These are phyloP conservation scores for Chlorops oryzae DNA, from an alignment of 1,140 invertebrate species.

Conservation along the genomic window DNA sequence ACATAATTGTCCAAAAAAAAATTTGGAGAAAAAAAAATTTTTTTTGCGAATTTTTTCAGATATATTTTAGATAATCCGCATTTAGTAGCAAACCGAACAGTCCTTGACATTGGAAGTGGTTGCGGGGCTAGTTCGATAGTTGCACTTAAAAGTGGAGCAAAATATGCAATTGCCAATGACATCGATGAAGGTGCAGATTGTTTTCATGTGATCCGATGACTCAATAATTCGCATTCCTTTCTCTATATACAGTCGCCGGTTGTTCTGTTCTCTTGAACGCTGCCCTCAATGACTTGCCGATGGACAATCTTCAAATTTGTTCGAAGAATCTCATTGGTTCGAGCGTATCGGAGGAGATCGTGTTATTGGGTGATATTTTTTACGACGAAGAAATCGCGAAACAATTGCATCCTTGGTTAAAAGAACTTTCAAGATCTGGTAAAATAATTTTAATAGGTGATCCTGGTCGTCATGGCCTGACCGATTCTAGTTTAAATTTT, in stretches of 20 bases:
- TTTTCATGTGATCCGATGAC: no score
- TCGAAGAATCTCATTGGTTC: slow-evolving; percentile 46
- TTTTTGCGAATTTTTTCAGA: slow-evolving; percentile 35
- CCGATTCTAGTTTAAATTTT: slow-evolving; percentile 18
- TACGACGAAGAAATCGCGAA: slow-evolving; percentile 53
- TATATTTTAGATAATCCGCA: slow-evolving; percentile 50
- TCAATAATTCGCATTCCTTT: no score
- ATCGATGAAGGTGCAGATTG: slow-evolving; percentile 35
- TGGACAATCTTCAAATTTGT: slow-evolving; percentile 34
- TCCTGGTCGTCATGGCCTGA: slow-evolving; percentile 45
- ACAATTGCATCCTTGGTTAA: slow-evolving; percentile 50
- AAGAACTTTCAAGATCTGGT: slow-evolving; percentile 25
- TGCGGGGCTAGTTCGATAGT: slow-evolving; percentile 49
- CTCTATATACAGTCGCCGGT: slow-evolving; percentile 36
- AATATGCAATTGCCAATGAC: slow-evolving; percentile 47
- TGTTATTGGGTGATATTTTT: slow-evolving; percentile 55
- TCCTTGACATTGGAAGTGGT: slow-evolving; percentile 49
- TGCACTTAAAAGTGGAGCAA: slow-evolving; percentile 35
- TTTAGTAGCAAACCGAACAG: slow-evolving; percentile 21
- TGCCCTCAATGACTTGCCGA: slow-evolving; percentile 46
- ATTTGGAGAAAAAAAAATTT: background rate
- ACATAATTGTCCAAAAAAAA: slow-evolving; percentile 38
- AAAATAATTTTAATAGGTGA: slow-evolving; percentile 46
- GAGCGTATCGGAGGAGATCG: slow-evolving; percentile 45
- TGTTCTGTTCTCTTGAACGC: slow-evolving; percentile 50